Conservation (phyloP, 2,888 invertebrate species). For the Agriopis leucophaearia region DNA sequence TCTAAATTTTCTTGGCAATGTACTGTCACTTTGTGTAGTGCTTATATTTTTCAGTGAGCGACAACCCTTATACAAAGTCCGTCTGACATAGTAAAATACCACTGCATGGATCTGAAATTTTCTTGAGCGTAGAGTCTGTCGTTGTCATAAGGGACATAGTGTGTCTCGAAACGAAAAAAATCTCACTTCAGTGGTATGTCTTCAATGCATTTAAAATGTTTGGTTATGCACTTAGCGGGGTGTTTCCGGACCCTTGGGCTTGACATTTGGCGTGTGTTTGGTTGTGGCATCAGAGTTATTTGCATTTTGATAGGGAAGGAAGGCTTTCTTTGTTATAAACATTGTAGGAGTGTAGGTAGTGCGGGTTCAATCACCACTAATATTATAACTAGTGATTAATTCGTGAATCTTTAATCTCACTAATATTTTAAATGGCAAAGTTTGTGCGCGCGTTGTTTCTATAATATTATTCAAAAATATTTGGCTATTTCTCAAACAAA, state of each 20-base stretch:
- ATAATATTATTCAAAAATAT: too few relatives aligned
- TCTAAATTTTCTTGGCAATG: too few relatives aligned
- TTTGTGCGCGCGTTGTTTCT: too few relatives aligned
- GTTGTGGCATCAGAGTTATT: slow-evolving; percentile 36
- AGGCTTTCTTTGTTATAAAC: not conserved
- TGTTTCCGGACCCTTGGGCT: slow-evolving; percentile 26
- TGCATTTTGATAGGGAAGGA: slow-evolving; percentile 7
- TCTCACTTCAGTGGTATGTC: slow-evolving; percentile 30
- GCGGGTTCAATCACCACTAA: not conserved
- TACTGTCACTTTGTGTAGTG: not conserved
- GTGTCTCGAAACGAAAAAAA: too few relatives aligned
- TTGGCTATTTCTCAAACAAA: too few relatives aligned
- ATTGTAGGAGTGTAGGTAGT: not conserved
- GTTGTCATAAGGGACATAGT: too few relatives aligned
- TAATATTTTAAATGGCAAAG: too few relatives aligned
- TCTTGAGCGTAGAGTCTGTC: not conserved
- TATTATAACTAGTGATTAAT: too few relatives aligned
- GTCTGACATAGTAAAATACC: not conserved
- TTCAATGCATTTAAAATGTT: slow-evolving; percentile 59
- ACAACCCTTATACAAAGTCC: not conserved
- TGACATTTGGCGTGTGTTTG: slow-evolving; percentile 33
- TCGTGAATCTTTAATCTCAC: too few relatives aligned
- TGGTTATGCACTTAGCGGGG: slow-evolving; percentile 44
- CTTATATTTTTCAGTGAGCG: not conserved
- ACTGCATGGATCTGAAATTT: not conserved